Base-by-base conservation (phyloP, 2,888 invertebrate species). In the Clostera curtula region DNA sequence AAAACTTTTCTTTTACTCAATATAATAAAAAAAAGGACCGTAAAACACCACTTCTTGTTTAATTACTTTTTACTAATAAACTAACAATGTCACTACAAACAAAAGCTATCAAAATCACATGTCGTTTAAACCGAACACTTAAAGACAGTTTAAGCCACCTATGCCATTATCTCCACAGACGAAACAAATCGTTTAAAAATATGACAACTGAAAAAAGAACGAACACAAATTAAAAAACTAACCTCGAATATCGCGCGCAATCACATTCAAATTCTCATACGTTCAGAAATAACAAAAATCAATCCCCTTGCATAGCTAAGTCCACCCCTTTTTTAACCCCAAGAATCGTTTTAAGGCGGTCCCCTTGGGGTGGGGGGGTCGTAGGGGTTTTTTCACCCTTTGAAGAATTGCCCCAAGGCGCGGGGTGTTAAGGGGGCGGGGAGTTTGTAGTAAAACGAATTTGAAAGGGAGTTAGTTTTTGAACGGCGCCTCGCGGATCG, bases 261-360 rank as follows among this genome's bases (percentile, higher is more conserved):
- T n/a, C 24, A 45, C 54, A 46, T 32, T 49, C 45, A 46, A 53
- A 56, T 42, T 36, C 34, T 33, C 15, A 25, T 11, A 41, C 5
- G 45, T 55, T 51, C 40, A 27, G 43, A 61, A 55, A 33, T 43
- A 43, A 50, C 57, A 63, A 70, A 76, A 77, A 79, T 64, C 62
- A 67, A 66, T 72, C 61, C 53, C 51, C 56, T 53, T 53, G 61
- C 58, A 65, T 69, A 64, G 67, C 74, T 73, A 75, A 77, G 80
- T 77, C 79, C 77, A 65, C 80, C 82, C 82, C 75, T 75, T 82
- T 82, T 82, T 80, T 76, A 74, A 66, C 80, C n/a, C 79, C 76
- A 80, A 82, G 82, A 83, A 77, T 74, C 66, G 68, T 47, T 72
- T n/a, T 70, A 80, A 80, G 82, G 80, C 76, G 79, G 75, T 69